Evolutionary conservation across 2,797 vertebrate genomes (phyloP).

Genomic region (Lagodon rhomboides): DNA sequence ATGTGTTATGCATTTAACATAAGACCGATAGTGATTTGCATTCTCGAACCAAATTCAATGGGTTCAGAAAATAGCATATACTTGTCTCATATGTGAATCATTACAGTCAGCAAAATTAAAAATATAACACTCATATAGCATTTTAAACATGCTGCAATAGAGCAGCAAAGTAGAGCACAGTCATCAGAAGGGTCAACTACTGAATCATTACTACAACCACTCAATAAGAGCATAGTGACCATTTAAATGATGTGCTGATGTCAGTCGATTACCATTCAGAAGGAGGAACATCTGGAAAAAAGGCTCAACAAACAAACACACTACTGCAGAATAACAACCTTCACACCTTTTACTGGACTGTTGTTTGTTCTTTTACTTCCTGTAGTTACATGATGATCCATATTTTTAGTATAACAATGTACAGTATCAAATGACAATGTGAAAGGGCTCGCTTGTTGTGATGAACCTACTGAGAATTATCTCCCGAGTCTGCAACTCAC

Average conservation of each 20-base stretch:
- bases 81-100: background rate
- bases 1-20: constrained; percentile 1
- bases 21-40: constrained; percentile 4
- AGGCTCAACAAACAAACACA: background rate
- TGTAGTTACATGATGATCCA: background rate
- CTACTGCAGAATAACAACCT: background rate
- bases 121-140: background rate
- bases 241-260: background rate
- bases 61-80: background rate
- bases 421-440: no score
- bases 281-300: background rate
- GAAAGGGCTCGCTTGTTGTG: background rate
- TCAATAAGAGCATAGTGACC: background rate
- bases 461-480: background rate
- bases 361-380: background rate
- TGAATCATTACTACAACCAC: no score
- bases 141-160: constrained; percentile 2
- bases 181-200: background rate
- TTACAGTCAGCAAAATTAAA: background rate
- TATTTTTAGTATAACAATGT: no score
- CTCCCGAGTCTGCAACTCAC: background rate
- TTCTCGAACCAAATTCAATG: background rate
- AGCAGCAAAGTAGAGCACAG: background rate
- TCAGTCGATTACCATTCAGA: background rate
- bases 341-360: background rate